Base-by-base conservation (phyloP, 2,888 invertebrate species). In the Junonia oenone region DNA sequence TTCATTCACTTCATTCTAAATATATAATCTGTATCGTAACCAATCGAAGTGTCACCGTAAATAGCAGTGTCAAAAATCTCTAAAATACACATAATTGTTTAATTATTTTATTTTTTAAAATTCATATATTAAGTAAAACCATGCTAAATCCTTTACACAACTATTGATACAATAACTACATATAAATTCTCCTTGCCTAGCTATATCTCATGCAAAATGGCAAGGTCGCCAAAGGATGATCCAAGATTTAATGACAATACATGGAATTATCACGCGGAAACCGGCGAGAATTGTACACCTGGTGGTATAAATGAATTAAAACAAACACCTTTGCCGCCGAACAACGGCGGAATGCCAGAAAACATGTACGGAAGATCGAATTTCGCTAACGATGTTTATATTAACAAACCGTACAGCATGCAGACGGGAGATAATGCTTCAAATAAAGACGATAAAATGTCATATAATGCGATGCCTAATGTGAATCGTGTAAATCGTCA, bases 221-320 rank as follows among this genome's bases (percentile, higher is more conserved):
- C 89, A 85, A 90, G 90, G 85, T 87, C 88, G 84, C 83, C 83
- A 66, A 83, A 85, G 68, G 90, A 90, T 79, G 87, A 89, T 76
- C 79, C 85, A 64, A 78, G 82, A 72, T 89, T 80, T 78, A 83
- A 76, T 69, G 88, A 90, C 72, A 87, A 81, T 78, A 78, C 85
- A 75, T 91, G 90, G 90, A 88, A 84, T 70, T 90, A 83, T 71
- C 78, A 76, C 66, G 68, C 80, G 69, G 88, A 88, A 71, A 70
- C 79, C 62, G 71, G 73, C 60, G 87, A 86, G 61, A 83, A 78
- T 65, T 81, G 81, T 72, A 55, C 80, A 72, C 75, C 87, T 72
- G 80, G 81, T 57, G 65, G 71, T 51, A 60, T 81, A 59, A 81
- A 77, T 68, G 86, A 89, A 56, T 78, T 81, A 61, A 81, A 75